Evolutionary conservation across 2,888 invertebrate genomes (phyloP).

Genomic region (Zygaena filipendulae): DNA sequence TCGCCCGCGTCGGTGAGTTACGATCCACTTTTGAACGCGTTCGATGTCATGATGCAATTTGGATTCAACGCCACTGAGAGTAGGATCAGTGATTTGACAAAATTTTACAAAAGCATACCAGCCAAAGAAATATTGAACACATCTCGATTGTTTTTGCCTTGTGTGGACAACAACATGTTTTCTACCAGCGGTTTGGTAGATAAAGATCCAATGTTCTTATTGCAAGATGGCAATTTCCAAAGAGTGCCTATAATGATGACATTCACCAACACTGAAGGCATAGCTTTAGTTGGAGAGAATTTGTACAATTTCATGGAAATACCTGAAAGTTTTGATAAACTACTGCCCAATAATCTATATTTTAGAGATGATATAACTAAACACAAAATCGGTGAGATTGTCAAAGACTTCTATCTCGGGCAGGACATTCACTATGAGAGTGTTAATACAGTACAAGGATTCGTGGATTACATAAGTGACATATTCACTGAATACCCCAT

Average conservation of each 20-base stretch:
- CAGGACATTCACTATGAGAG: constrained; percentile 18
- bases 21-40: constrained; percentile 30
- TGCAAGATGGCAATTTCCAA: constrained; percentile 27
- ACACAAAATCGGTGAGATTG: constrained; percentile 29
- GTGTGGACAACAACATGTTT: constrained; percentile 30
- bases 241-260: constrained; percentile 38
- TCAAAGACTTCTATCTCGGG: constrained; percentile 41
- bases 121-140: constrained; percentile 21
- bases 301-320: constrained; percentile 21
- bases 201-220: constrained; percentile 31
- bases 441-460: constrained; percentile 22
- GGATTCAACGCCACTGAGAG: constrained; percentile 35
- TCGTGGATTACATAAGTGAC: constrained; percentile 39
- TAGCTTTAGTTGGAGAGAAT: constrained; percentile 22
- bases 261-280: constrained; percentile 28
- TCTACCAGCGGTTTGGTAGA: constrained; percentile 26
- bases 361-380: constrained; percentile 26
- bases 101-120: constrained; percentile 26
- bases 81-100: constrained; percentile 22
- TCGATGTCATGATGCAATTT: constrained; percentile 48
- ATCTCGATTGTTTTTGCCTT: constrained; percentile 32
- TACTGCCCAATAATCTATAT: constrained; percentile 42
- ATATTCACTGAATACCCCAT: constrained; percentile 39
- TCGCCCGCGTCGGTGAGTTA: constrained; percentile 34
- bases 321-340: constrained; percentile 29